Evolutionary conservation across 2,888 invertebrate genomes (phyloP).

Genomic region (Chloromyia formosa): DNA sequence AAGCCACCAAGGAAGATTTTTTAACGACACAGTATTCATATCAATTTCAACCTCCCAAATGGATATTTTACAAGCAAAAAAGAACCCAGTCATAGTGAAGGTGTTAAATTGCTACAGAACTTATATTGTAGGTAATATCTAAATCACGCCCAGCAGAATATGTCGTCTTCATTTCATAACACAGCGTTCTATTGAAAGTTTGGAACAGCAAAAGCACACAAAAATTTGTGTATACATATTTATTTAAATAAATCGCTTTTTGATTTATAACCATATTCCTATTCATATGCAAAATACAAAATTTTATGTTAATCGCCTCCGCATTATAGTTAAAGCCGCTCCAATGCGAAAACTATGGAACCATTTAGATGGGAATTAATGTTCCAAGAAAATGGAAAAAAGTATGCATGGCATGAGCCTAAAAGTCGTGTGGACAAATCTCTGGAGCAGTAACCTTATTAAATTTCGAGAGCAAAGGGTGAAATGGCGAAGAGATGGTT

Average conservation of each 20-base stretch:
- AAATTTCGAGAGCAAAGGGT: not conserved
- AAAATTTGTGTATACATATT: too few species aligned
- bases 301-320: not conserved
- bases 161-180: too few species aligned
- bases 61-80: too few species aligned
- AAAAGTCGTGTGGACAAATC: not conserved
- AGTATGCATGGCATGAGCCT: not conserved
- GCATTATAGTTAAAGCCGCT: not conserved
- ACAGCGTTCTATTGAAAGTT: too few species aligned
- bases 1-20: too few species aligned
- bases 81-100: too few species aligned
- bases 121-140: too few species aligned
- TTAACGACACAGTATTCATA: too few species aligned
- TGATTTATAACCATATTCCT: not conserved
- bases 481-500: not conserved
- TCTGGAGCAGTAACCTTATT: slow-evolving; percentile 28
- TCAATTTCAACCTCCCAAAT: too few species aligned
- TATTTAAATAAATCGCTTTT: not conserved
- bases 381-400: not conserved
- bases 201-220: too few species aligned
- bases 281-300: not conserved
- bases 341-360: not conserved
- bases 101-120: too few species aligned
- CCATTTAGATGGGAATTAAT: not conserved
- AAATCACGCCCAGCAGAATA: too few species aligned